A percentile compares a stretch with the other conserved stretches of the same genome.
These are phyloP conservation scores for Atrichornis clamosus DNA, from an alignment of 2,113 vertebrate genomes.

Conservation along the genomic window DNA sequence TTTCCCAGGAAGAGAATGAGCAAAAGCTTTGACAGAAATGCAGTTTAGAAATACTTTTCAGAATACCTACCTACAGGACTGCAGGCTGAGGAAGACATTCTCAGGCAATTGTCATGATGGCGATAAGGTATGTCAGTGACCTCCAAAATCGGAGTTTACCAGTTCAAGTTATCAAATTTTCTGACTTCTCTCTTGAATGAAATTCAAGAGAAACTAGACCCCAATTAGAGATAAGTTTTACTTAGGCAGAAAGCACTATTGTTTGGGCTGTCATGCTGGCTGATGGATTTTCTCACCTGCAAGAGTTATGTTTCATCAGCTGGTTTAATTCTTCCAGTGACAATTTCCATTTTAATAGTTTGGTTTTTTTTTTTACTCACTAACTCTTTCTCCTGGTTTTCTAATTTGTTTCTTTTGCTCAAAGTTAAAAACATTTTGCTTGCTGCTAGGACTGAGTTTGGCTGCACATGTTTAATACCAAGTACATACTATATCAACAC, in stretches of 20 bases:
- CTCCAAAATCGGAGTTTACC: neutral
- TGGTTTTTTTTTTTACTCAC: neutral
- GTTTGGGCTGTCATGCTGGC: neutral
- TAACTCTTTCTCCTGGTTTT: neutral
- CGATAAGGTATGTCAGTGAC: neutral
- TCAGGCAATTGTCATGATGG: neutral
- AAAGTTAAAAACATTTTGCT: neutral
- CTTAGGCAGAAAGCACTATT: neutral
- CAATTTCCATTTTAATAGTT: neutral
- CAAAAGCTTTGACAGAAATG: neutral
- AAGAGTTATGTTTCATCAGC: neutral
- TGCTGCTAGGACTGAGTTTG: neutral
- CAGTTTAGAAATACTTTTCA: neutral
- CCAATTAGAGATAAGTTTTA: neutral
- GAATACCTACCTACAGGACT: neutral
- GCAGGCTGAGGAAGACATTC: neutral
- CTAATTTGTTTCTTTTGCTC: neutral
- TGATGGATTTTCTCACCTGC: constrained; percentile 1
- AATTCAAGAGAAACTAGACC: neutral
- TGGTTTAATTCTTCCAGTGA: neutral
- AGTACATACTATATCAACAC: neutral
- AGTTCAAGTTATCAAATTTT: constrained; percentile 10
- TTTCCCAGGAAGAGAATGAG: neutral
- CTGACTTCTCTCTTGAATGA: neutral
- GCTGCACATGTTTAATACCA: neutral